phyloP scores from a whole-genome alignment of 2,888 invertebrate species.

The Nemotelus nigrinus region DNA sequence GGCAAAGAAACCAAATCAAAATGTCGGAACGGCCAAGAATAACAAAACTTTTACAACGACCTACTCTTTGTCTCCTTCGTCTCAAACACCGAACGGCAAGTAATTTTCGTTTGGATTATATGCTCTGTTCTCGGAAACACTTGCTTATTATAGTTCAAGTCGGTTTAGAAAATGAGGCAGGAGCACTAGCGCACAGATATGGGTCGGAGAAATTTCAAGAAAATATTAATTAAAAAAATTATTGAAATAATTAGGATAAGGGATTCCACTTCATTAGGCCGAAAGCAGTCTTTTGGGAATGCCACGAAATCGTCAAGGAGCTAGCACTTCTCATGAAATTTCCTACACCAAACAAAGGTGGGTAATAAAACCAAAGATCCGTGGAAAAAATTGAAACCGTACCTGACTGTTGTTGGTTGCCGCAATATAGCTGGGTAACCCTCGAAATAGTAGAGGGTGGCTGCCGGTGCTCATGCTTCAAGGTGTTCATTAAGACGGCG shows the following conservation, averaged over 20 bases:
- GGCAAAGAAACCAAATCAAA: slow-evolving; percentile 36
- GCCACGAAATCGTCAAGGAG: slow-evolving; percentile 12
- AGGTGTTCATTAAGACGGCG: slow-evolving; percentile 55
- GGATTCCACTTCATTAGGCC: slow-evolving; percentile 47
- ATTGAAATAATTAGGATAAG: slow-evolving; percentile 54
- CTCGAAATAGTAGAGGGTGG: slow-evolving; percentile 25
- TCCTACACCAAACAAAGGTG: not conserved
- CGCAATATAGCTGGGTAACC: slow-evolving; percentile 43
- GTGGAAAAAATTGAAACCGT: slow-evolving; percentile 27
- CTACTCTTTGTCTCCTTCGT: not conserved
- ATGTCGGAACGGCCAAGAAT: slow-evolving; percentile 27
- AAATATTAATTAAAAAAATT: slow-evolving; percentile 56
- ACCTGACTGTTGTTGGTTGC: slow-evolving; percentile 21
- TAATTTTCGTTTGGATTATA: slow-evolving; percentile 28
- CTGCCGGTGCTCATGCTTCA: slow-evolving; percentile 15
- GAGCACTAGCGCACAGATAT: not conserved
- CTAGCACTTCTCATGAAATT: not conserved
- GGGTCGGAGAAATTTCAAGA: slow-evolving; percentile 42
- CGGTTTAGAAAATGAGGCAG: slow-evolving; percentile 14
- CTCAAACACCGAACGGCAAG: not conserved
- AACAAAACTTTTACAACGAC: slow-evolving; percentile 17
- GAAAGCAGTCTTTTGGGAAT: slow-evolving; percentile 34
- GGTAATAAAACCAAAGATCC: not conserved
- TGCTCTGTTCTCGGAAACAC: slow-evolving; percentile 1
- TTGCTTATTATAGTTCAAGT: not conserved